A percentile compares a stretch with the other conserved stretches of the same genome.
These are phyloP conservation scores for Aldabrachelys gigantea DNA, from an alignment of 2,113 vertebrate genomes.

Conservation along the genomic window DNA sequence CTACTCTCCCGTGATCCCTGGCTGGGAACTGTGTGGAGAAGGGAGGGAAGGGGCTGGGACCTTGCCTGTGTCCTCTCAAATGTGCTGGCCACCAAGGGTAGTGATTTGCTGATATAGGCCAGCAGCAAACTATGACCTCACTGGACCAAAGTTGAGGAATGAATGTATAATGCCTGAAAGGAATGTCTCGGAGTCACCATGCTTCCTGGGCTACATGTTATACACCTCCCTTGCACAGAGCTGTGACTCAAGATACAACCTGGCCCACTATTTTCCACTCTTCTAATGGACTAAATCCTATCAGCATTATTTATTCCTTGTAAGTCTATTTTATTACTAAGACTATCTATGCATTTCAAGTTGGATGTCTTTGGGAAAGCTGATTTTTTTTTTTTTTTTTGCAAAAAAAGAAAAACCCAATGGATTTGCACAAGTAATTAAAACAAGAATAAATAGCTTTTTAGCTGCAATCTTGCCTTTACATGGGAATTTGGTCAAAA, in stretches of 20 bases:
- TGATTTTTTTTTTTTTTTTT: not conserved
- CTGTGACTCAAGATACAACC: fast-evolving
- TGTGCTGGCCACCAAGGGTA: too few relatives aligned
- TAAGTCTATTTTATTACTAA: not conserved
- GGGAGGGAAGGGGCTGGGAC: too few relatives aligned
- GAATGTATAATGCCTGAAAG: not conserved
- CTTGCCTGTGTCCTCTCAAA: too few relatives aligned
- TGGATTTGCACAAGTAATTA: not conserved
- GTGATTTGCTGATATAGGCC: too few relatives aligned
- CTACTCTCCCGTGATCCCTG: too few relatives aligned
- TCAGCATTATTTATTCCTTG: not conserved
- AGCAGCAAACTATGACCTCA: too few relatives aligned
- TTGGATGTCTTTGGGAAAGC: not conserved
- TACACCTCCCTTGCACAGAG: not conserved
- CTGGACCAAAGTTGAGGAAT: too few relatives aligned
- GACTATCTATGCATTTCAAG: not conserved
- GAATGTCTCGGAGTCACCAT: not conserved
- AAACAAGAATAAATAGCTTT: not conserved
- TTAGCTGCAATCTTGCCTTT: not conserved
- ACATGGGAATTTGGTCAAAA: not conserved
- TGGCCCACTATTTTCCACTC: not conserved
- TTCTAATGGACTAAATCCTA: not conserved
- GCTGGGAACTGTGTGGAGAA: too few relatives aligned
- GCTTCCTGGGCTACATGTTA: not conserved
- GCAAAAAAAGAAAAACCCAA: not conserved